Evolutionary conservation across 2,797 vertebrate genomes (phyloP).

Genomic region (Artibeus lituratus): DNA sequence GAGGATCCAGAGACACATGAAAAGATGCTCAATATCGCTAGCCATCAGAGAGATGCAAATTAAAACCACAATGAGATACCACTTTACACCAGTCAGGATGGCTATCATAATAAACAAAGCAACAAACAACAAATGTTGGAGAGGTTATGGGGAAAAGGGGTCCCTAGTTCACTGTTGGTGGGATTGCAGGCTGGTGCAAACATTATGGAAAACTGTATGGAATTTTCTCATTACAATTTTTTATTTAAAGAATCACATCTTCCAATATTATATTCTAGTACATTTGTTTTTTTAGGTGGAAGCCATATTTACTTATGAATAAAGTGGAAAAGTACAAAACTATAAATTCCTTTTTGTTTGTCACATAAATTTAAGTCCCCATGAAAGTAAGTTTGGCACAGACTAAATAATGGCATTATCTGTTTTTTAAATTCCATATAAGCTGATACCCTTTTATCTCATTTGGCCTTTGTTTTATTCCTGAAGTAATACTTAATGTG

Average conservation of each 20-base stretch:
- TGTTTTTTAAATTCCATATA: constrained; percentile 34
- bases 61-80: no score
- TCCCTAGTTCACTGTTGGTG: no score
- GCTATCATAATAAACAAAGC: no score
- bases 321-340: neutral
- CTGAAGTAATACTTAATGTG: constrained; percentile 28
- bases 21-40: no score
- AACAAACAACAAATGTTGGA: no score
- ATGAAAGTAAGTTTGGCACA: neutral
- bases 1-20: no score
- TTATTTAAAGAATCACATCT: neutral
- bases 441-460: neutral
- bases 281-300: neutral
- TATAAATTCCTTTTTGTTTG: constrained; percentile 3
- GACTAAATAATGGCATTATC: neutral
- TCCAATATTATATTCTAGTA: neutral
- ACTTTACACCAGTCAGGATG: no score
- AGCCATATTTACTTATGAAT: neutral
- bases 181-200: no score
- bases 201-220: no score
- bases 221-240: no score
- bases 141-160: no score
- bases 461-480: constrained; percentile 15
- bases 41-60: no score
- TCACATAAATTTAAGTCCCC: constrained; percentile 21